Base-by-base conservation (phyloP, 2,888 invertebrate genomes). In the Agrotis puta region DNA sequence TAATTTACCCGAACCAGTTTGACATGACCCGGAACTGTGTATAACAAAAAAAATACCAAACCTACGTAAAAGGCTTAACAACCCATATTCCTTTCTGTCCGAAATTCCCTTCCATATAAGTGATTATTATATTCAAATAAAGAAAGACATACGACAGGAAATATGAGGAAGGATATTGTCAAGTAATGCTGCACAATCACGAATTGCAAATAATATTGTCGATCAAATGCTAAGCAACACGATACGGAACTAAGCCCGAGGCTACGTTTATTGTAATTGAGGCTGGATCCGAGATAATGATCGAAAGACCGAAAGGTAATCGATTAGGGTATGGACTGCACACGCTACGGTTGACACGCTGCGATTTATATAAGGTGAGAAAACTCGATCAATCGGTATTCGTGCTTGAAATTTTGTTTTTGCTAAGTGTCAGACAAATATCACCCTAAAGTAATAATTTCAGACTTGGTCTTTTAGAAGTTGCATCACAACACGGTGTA, bases 201-300 rank as follows among this genome's bases (percentile, higher is more conserved):
- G 66, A 39, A 72, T 72, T 61, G 66, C 69, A 70, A 74, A 74
- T 72, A 81, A 71, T 65, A 64, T 77, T 78, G 82, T 82, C 78
- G 84, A 81, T 84, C 83, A 79, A 81, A 64, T 75, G 64, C 66
- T 77, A 67, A 83, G 74, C 86, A 79, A 78, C 78, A 83, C 85
- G 67, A 79, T 83, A 90, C 93, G 92, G 93, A 93, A 93, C 93
- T 92, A 78, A 82, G 74, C 84, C 85, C 88, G 90, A 92, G 90
- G 91, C 88, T 90, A 83, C 74, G 77, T 84, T 87, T 88, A 88
- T 87, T 85, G 87, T 91, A 91, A 91, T 91, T 86, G 89, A 80
- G 68, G 83, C 83, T 80, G 79, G 79, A 87, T 84, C 71, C 77
- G 84, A 89, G 90, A 91, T 92, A 88, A 87, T 87, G 79, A 92